phyloP scores from a whole-genome alignment of 2,888 invertebrate species.

The Oscheius sp. region DNA sequence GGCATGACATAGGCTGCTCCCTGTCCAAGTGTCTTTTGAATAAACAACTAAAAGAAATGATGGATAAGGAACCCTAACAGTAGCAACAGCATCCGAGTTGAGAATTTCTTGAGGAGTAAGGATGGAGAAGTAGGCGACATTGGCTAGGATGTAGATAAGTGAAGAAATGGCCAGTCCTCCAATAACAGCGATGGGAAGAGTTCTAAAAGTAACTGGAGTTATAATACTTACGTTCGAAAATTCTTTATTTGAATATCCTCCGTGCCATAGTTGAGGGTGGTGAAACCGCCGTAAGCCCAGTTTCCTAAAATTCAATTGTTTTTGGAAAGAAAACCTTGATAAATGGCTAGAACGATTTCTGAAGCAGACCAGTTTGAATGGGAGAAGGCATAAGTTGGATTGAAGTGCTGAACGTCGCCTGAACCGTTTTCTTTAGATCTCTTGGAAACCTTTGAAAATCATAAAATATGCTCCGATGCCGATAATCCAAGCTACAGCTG shows the following conservation, averaged over 20 bases:
- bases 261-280: slow-evolving; percentile 52
- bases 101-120: slow-evolving; percentile 49
- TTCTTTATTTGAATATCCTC: slow-evolving; percentile 50
- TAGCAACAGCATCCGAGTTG: slow-evolving; percentile 45
- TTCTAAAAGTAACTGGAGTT: slow-evolving; percentile 45
- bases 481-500: slow-evolving; percentile 45
- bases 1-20: slow-evolving; percentile 46
- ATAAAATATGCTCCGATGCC: slow-evolving; percentile 47
- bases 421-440: slow-evolving; percentile 41
- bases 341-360: slow-evolving; percentile 48
- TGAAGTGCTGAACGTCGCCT: slow-evolving; percentile 34
- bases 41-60: slow-evolving; percentile 41
- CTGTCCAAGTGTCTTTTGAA: slow-evolving; percentile 46
- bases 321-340: too few species aligned
- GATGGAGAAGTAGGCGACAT: slow-evolving; percentile 50
- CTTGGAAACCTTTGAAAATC: slow-evolving; percentile 44
- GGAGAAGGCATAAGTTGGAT: slow-evolving; percentile 36
- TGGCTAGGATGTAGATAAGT: slow-evolving; percentile 46
- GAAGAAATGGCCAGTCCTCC: slow-evolving; percentile 48
- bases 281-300: slow-evolving; percentile 54
- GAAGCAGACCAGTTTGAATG: slow-evolving; percentile 37
- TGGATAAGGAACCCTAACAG: slow-evolving; percentile 31
- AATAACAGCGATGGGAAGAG: slow-evolving; percentile 43
- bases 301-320: too few species aligned
- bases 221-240: slow-evolving; percentile 44